Evolutionary conservation across 2,888 invertebrate species (phyloP), one percentile per base, ranked within the genome.

Genomic region (Linnaemya tessellans): DNA sequence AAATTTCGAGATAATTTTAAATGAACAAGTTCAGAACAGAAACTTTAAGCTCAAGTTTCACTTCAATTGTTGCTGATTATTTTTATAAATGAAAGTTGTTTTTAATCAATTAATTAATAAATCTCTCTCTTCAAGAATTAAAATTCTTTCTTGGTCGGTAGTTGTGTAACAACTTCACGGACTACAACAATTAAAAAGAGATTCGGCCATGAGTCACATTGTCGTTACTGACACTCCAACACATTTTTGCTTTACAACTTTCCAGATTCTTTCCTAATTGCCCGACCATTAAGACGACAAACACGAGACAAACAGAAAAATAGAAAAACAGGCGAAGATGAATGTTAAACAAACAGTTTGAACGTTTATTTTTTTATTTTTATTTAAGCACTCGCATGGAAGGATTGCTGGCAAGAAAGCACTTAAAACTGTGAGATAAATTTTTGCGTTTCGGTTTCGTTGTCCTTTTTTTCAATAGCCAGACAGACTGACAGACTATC

Each of bases 261-360:
- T 80, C 38, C 15, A 73, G 56, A 80, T 73, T 73, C 38, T 30
- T 73, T 56, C 46, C 65, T 80, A 74, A 80, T 80, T 73, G 73
- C 41, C 65, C 41, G 58, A 41, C 65, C 73, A 67, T 67, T 41
- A 67, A 30, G 58, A 60, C 11, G 41, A 30, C 65, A 67, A 58
- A 80, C 35, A 65, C 15, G 9, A 35, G 41, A 49, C 25, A 65
- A 56, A 77, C 18, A 54, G 0, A 65, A 41, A 62, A 64, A n/a
- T 13, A 11, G 22, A 64, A 41, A 58, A 65, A 22, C 2, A 15
- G 13, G 0, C 38, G 22, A 64, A 41, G 58, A 67, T 43, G 30
- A 80, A 80, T 56, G 80, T 65, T 41, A 43, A 67, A 30, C 80
- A 67, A 49, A 30, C 65, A 65, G 62, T 30, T 67, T 58, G 49